Conservation (phyloP, 2,797 vertebrate genomes). For the Tragelaphus eurycerus region DNA sequence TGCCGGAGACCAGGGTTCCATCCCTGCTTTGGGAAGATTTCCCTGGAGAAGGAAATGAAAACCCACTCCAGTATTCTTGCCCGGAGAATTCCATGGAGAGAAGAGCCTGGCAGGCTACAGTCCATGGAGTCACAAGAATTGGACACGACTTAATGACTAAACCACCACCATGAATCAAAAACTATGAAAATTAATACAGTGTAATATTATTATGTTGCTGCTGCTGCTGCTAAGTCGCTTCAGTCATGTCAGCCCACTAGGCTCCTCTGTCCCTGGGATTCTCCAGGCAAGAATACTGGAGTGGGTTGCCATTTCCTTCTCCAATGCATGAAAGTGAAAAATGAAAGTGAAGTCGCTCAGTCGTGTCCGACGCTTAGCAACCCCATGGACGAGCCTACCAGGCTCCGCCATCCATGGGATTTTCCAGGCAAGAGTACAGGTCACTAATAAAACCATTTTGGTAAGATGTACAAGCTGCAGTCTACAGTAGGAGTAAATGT, state of each 20-base stretch:
- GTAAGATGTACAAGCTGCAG: neutral
- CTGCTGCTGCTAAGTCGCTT: too few species aligned
- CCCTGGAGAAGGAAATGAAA: neutral
- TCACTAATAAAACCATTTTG: neutral
- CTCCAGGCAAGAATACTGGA: too few species aligned
- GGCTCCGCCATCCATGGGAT: too few species aligned
- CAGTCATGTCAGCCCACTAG: too few species aligned
- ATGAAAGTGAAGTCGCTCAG: too few species aligned
- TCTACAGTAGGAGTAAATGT: neutral
- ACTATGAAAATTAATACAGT: too few species aligned
- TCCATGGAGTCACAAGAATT: neutral
- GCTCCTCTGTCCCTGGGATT: too few species aligned
- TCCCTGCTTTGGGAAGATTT: neutral
- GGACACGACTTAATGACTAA: neutral
- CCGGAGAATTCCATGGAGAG: neutral
- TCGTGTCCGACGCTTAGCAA: too few species aligned
- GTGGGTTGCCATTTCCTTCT: too few species aligned
- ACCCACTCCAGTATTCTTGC: neutral
- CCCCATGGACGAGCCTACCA: too few species aligned
- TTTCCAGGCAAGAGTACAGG: neutral
- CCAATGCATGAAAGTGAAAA: too few species aligned
- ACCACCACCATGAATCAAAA: neutral
- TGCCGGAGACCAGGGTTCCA: rapidly evolving
- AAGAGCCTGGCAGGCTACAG: neutral
- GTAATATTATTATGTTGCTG: neutral